phyloP scores from a whole-genome alignment of 2,797 vertebrate species.

The Chiroxiphia lanceolata region DNA sequence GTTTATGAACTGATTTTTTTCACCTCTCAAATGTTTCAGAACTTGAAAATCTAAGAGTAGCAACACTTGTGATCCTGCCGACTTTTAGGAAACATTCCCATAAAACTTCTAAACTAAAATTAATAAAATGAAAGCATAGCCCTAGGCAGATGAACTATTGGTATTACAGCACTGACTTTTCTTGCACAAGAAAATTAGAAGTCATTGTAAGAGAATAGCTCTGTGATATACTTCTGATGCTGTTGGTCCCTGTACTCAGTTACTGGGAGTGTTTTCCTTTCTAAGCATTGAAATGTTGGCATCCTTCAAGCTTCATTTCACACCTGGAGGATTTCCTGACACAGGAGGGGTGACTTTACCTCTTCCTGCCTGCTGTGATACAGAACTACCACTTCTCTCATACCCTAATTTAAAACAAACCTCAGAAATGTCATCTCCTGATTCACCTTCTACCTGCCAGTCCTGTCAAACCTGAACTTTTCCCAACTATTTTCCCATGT shows the following conservation, averaged over 20 bases:
- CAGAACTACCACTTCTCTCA: neutral
- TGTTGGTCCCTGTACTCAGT: neutral
- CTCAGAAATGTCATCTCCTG: slow-evolving; percentile 23
- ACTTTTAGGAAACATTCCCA: neutral
- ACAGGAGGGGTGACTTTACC: neutral
- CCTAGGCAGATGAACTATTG: neutral
- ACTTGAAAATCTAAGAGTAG: neutral
- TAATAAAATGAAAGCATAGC: neutral
- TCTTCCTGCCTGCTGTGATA: slow-evolving; percentile 16
- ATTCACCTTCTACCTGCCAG: slow-evolving; percentile 1
- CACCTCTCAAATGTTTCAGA: neutral
- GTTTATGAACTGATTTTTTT: neutral
- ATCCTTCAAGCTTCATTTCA: neutral
- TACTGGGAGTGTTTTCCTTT: neutral
- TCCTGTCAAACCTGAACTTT: slow-evolving; percentile 2
- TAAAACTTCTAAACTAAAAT: neutral
- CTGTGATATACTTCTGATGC: neutral
- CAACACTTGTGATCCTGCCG: neutral
- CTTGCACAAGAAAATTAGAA: neutral
- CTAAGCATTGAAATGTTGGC: neutral
- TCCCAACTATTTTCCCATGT: neutral
- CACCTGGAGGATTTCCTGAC: slow-evolving; percentile 36
- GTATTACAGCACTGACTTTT: neutral
- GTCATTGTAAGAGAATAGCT: neutral
- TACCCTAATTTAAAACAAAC: slow-evolving; percentile 32